A percentile compares a stretch with the other conserved stretches of the same genome.
These are phyloP conservation scores for Napeogenes inachia DNA, from an alignment of 2,888 invertebrate species.

Conservation along the genomic window DNA sequence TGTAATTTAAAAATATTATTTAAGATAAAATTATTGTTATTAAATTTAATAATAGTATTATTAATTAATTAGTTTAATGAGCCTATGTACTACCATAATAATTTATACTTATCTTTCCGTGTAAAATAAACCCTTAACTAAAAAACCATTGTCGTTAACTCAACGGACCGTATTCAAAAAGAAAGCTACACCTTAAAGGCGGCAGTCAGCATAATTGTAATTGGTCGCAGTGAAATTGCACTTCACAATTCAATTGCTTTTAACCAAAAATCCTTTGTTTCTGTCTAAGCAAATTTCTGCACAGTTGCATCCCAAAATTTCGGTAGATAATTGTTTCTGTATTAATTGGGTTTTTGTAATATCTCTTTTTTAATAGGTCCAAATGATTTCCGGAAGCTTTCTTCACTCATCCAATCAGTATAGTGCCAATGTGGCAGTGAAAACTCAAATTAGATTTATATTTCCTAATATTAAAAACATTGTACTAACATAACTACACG, in stretches of 20 bases:
- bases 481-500: too few species aligned
- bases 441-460: too few species aligned
- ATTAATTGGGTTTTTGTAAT: too few species aligned
- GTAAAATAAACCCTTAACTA: constrained; percentile 14
- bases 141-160: constrained; percentile 7
- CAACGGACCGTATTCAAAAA: constrained; percentile 21
- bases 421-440: too few species aligned
- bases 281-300: constrained; percentile 17
- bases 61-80: too few species aligned
- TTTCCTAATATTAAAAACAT: too few species aligned
- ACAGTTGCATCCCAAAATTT: constrained; percentile 10
- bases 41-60: too few species aligned
- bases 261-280: constrained; percentile 15
- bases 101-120: constrained; percentile 1
- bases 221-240: constrained; percentile 18
- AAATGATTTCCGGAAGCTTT: too few species aligned
- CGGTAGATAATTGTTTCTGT: background rate
- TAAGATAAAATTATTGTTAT: too few species aligned
- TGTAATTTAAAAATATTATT: too few species aligned
- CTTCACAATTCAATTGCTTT: constrained; percentile 14
- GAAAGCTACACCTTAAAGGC: constrained; percentile 23
- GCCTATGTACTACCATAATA: background rate
- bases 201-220: constrained; percentile 23
- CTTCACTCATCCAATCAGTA: too few species aligned
- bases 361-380: too few species aligned